These are phyloP conservation scores for Cyanoderma ruficeps DNA, from an alignment of 2,113 vertebrate species.

Conservation along the genomic window DNA sequence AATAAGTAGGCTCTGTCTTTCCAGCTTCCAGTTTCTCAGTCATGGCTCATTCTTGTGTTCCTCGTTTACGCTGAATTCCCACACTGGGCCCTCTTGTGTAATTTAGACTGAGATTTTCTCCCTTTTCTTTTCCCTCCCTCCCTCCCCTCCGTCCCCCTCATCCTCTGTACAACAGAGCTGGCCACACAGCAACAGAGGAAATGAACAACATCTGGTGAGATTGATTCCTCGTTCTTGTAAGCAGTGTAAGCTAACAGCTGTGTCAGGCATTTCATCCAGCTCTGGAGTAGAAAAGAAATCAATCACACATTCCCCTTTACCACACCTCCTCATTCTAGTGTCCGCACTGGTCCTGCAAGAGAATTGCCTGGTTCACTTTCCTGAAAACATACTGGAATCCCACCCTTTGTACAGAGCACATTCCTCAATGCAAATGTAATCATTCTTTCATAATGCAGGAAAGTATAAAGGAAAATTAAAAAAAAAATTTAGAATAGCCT, in stretches of 20 bases:
- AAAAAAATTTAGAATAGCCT: too few relatives aligned
- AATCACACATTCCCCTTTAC: slow-evolving; percentile 42
- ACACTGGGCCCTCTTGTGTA: slow-evolving; percentile 50
- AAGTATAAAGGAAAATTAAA: neutral
- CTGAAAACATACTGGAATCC: slow-evolving; percentile 11
- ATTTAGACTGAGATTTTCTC: slow-evolving; percentile 37
- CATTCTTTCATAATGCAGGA: neutral
- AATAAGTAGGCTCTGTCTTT: neutral
- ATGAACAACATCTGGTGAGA: slow-evolving; percentile 64
- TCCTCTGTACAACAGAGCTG: slow-evolving; percentile 59
- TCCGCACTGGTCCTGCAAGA: neutral
- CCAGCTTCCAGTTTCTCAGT: slow-evolving; percentile 23
- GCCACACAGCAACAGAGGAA: slow-evolving; percentile 75
- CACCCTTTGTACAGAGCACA: neutral
- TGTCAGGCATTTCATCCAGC: slow-evolving; percentile 63
- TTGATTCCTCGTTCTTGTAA: slow-evolving; percentile 60
- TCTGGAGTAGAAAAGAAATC: slow-evolving; percentile 54
- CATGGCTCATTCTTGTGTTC: neutral
- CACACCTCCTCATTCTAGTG: slow-evolving; percentile 41
- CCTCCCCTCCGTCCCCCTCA: neutral
- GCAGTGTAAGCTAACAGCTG: slow-evolving; percentile 53
- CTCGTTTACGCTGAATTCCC: slow-evolving; percentile 32
- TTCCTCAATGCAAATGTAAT: neutral
- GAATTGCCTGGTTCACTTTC: neutral
- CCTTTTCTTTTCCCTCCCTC: slow-evolving; percentile 2